phyloP scores from a whole-genome alignment of 2,888 invertebrate genomes.

The Nephrocerus scutellatus region DNA sequence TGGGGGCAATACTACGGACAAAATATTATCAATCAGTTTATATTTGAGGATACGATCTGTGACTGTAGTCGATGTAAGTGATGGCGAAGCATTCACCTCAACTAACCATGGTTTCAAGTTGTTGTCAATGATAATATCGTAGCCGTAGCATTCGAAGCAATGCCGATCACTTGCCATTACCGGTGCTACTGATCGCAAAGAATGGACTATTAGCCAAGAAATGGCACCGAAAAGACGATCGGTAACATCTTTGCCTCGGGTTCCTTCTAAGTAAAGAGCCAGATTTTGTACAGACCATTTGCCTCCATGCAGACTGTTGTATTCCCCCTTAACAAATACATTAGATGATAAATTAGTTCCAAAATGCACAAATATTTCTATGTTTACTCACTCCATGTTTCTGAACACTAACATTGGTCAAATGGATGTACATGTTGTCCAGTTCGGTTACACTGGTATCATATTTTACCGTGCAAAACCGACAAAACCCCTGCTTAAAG shows the following conservation, averaged over 20 bases:
- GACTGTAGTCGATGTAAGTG: conserved; percentile 87
- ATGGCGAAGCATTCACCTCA: conserved; percentile 92
- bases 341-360: neutral
- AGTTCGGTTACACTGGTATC: conserved; percentile 79
- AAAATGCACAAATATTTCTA: conserved; percentile 1
- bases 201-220: conserved; percentile 85
- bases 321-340: conserved; percentile 64
- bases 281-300: conserved; percentile 91
- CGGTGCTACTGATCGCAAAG: conserved; percentile 84
- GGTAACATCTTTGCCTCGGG: conserved; percentile 79
- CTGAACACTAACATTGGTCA: conserved; percentile 97
- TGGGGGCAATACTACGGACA: conserved; percentile 83
- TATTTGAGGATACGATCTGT: conserved; percentile 91
- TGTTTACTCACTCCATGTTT: conserved; percentile 74
- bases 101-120: conserved; percentile 90
- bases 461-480: conserved; percentile 94
- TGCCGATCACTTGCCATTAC: conserved; percentile 87
- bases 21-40: conserved; percentile 86
- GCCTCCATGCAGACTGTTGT: conserved; percentile 89
- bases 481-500: conserved; percentile 86
- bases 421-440: conserved; percentile 90
- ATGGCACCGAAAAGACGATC: conserved; percentile 84
- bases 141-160: conserved; percentile 77
- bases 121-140: conserved; percentile 90
- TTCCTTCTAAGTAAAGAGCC: conserved; percentile 82